Evolutionary conservation across 1,140 invertebrate species (phyloP).

Genomic region (Limonius californicus): DNA sequence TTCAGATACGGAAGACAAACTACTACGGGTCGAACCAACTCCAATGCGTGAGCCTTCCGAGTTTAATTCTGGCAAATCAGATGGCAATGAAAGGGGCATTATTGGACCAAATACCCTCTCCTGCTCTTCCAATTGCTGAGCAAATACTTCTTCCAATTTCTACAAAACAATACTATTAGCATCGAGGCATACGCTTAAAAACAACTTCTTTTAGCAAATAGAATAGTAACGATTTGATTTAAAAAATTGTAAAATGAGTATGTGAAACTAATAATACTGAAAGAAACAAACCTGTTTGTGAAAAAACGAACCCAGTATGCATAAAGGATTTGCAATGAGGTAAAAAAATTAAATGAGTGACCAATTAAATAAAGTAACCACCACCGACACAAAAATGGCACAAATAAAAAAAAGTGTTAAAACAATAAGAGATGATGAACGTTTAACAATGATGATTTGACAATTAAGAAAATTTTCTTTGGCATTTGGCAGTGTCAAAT

Average conservation of each 20-base stretch:
- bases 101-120: slow-evolving; percentile 68
- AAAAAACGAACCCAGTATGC: not conserved
- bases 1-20: slow-evolving; percentile 63
- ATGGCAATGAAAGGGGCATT: slow-evolving; percentile 55
- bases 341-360: not conserved
- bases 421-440: no score
- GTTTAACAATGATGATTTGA: no score
- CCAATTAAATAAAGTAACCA: not conserved
- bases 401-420: not conserved
- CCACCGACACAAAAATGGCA: not conserved
- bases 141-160: slow-evolving; percentile 84
- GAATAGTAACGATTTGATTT: no score
- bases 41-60: slow-evolving; percentile 46
- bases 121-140: slow-evolving; percentile 77
- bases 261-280: not conserved
- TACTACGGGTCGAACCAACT: slow-evolving; percentile 64
- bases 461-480: no score
- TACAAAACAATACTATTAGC: no score
- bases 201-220: no score
- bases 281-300: not conserved
- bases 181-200: no score
- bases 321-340: not conserved
- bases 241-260: no score
- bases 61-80: slow-evolving; percentile 57
- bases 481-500: no score